Conservation (phyloP, 35 echinoderm and acorn worm species). For the Diadema setosum region DNA sequence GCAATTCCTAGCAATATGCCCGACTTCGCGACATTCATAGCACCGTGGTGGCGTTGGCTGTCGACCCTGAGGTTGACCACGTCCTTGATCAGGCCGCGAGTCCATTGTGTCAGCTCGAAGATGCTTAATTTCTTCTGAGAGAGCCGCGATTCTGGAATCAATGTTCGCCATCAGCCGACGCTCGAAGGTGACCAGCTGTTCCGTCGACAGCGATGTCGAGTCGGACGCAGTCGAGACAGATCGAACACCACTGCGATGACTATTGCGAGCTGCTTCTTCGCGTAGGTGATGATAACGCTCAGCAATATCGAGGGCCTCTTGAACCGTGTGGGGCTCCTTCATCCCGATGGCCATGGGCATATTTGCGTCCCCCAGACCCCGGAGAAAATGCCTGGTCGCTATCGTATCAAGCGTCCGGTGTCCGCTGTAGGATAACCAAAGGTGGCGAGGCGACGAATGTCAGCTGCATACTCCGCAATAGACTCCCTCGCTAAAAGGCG, state of each 20-base stretch:
- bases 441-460: background rate
- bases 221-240: background rate
- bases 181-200: background rate
- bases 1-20: background rate
- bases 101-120: too few species aligned
- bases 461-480: background rate
- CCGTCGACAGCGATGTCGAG: background rate
- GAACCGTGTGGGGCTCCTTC: background rate
- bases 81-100: background rate
- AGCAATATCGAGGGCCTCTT: background rate
- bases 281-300: background rate
- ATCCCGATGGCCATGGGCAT: background rate
- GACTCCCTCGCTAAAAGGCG: background rate
- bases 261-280: background rate
- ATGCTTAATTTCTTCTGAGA: too few species aligned
- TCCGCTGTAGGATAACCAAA: background rate
- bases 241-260: background rate
- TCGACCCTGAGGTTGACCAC: background rate
- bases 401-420: background rate
- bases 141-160: too few species aligned
- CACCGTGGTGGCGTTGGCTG: background rate
- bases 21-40: background rate
- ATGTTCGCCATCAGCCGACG: background rate
- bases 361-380: background rate
- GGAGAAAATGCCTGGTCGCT: background rate